phyloP scores from a whole-genome alignment of 2,888 invertebrate genomes.

The Pyrochroa serraticornis region DNA sequence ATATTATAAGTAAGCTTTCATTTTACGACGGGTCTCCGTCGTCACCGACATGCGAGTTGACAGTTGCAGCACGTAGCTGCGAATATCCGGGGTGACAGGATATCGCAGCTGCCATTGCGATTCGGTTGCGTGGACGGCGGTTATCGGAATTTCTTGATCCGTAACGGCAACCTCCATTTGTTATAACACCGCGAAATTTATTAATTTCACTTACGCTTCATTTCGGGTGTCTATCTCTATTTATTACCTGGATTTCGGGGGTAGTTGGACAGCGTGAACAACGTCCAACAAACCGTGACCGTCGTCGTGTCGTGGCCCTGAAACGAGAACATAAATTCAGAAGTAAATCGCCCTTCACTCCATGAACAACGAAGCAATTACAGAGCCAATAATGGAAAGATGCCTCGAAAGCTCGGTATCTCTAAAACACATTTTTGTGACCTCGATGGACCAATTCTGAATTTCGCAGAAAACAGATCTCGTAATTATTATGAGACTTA shows the following conservation, averaged over 20 bases:
- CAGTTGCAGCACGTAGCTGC: slow-evolving; percentile 10
- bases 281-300: slow-evolving; percentile 50
- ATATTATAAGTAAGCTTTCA: slow-evolving; percentile 1
- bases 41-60: slow-evolving; percentile 1
- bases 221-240: slow-evolving; percentile 19
- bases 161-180: slow-evolving; percentile 19
- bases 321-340: slow-evolving; percentile 20
- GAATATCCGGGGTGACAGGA: slow-evolving; percentile 19
- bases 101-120: not conserved
- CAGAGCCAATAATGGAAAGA: too few species aligned
- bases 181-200: slow-evolving; percentile 17
- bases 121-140: not conserved
- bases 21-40: not conserved
- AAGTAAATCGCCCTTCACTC: too few species aligned
- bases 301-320: slow-evolving; percentile 57
- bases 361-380: too few species aligned
- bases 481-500: too few species aligned
- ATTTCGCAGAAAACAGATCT: too few species aligned
- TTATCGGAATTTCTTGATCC: slow-evolving; percentile 17
- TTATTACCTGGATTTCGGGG: slow-evolving; percentile 52
- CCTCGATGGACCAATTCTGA: too few species aligned
- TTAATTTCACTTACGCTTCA: slow-evolving; percentile 23
- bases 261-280: slow-evolving; percentile 52
- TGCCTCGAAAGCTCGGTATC: too few species aligned
- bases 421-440: too few species aligned